phyloP scores from a whole-genome alignment of 2,888 invertebrate genomes.

The Hypomecis punctinalis region DNA sequence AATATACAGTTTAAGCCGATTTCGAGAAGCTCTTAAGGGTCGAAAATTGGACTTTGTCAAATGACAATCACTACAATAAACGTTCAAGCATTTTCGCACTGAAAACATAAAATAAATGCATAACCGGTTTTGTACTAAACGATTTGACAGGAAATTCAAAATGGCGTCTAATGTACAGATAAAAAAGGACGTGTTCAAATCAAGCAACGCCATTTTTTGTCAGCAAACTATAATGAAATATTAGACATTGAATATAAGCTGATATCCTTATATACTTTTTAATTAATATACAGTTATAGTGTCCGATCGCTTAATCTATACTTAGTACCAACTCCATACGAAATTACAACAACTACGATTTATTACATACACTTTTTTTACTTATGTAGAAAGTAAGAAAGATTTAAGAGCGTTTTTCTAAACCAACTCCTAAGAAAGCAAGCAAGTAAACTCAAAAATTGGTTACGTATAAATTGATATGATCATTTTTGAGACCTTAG shows the following conservation, averaged over 20 bases:
- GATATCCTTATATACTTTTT: conserved; percentile 55
- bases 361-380: conserved; percentile 69
- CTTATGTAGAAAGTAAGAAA: conserved; percentile 63
- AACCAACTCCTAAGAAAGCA: conserved; percentile 68
- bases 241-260: conserved; percentile 55
- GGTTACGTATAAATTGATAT: conserved; percentile 84
- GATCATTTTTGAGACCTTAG: conserved; percentile 76
- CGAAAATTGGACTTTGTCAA: conserved; percentile 51
- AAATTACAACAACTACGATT: conserved; percentile 77
- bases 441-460: conserved; percentile 63
- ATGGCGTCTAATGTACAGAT: conserved; percentile 45
- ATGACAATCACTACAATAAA: conserved; percentile 60
- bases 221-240: conserved; percentile 25
- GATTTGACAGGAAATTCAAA: conserved; percentile 40
- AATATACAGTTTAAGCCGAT: conserved; percentile 82
- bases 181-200: conserved; percentile 18
- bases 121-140: conserved; percentile 32
- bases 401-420: conserved; percentile 53
- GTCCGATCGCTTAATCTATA: conserved; percentile 64
- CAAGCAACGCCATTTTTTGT: conserved; percentile 33
- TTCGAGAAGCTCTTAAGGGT: conserved; percentile 79
- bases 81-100: conserved; percentile 59
- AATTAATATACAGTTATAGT: conserved; percentile 72
- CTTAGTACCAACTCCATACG: conserved; percentile 74
- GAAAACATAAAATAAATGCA: conserved; percentile 45